These are phyloP conservation scores for Nematolebias whitei DNA, from an alignment of 2,113 vertebrate genomes.

Conservation along the genomic window DNA sequence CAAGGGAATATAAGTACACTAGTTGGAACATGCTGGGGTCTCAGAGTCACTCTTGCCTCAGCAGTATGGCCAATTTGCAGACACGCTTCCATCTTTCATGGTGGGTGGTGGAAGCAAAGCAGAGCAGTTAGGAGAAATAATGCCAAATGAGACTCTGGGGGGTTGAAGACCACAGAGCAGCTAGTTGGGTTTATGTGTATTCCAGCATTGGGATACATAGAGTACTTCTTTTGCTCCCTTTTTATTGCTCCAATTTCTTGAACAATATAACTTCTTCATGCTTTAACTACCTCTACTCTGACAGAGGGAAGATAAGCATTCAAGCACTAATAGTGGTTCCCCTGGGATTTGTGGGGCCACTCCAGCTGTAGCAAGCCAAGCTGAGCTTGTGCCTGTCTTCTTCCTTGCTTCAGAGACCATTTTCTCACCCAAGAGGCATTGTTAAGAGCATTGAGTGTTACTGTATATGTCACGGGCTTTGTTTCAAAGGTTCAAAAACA, in stretches of 20 bases:
- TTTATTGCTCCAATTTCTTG: constrained; percentile 4
- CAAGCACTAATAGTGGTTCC: neutral
- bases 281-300: constrained; percentile 2
- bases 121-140: constrained; percentile 37
- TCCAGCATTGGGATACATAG: constrained; percentile 17
- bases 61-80: constrained; percentile 69
- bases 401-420: constrained; percentile 13
- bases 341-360: constrained; percentile 9
- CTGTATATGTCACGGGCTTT: constrained; percentile 10
- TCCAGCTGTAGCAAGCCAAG: constrained; percentile 21
- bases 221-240: constrained; percentile 12
- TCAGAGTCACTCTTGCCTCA: constrained; percentile 37
- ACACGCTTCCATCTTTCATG: constrained; percentile 62
- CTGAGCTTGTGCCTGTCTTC: constrained; percentile 8
- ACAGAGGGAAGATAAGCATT: constrained; percentile 33
- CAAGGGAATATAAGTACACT: constrained; percentile 25
- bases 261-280: constrained; percentile 37
- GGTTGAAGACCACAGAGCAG: constrained; percentile 50
- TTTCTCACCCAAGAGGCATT: constrained; percentile 33
- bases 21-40: constrained; percentile 40
- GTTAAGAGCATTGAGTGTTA: constrained; percentile 33
- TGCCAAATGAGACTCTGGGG: constrained; percentile 60
- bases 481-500: constrained; percentile 1
- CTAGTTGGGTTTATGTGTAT: constrained; percentile 14
- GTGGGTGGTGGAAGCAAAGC: constrained; percentile 24